Evolutionary conservation across 1,140 invertebrate genomes (phyloP).

Genomic region (Pseudoatta argentina): DNA sequence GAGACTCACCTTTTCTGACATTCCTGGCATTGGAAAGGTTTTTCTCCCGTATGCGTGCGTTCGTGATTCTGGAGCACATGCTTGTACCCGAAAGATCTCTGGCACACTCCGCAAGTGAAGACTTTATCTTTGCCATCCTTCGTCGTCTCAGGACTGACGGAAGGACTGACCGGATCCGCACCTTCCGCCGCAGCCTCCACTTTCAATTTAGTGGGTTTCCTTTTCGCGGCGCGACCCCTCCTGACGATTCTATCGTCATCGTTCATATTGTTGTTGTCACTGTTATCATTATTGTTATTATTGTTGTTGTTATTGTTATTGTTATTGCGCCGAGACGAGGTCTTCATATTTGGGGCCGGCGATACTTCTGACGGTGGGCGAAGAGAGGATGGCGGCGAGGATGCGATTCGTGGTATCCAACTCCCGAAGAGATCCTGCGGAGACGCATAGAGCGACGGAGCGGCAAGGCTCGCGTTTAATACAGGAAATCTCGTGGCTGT

Average conservation of each 20-base stretch:
- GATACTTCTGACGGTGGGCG: conserved; percentile 80
- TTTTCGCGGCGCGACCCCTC: conserved; percentile 78
- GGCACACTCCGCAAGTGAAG: conserved; percentile 95
- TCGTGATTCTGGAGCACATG: conserved; percentile 98
- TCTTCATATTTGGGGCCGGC: conserved; percentile 78
- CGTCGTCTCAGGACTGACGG: conserved; percentile 86
- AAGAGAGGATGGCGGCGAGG: conserved; percentile 80
- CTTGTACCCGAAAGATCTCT: conserved; percentile 96
- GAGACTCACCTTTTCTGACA: conserved; percentile 92
- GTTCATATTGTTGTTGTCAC: conserved; percentile 82
- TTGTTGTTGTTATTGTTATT: conserved; percentile 82
- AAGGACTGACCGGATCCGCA: background rate
- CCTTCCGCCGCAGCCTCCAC: background rate
- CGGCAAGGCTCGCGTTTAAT: conserved; percentile 80
- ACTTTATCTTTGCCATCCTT: conserved; percentile 86
- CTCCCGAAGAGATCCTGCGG: conserved; percentile 85
- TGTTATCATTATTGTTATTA: conserved; percentile 85
- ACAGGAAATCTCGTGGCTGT: conserved; percentile 85
- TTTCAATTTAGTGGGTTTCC: conserved; percentile 56
- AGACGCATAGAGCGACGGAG: conserved; percentile 80
- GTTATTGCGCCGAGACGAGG: conserved; percentile 76
- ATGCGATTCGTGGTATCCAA: conserved; percentile 65
- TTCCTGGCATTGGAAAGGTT: conserved; percentile 97
- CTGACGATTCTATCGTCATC: conserved; percentile 37
- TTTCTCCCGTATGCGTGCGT: conserved; percentile 98